Percentiles rank a stretch among this genome's conserved stretches.
phyloP scores from a whole-genome alignment of 2,113 vertebrate genomes.

The Platanista minor region DNA sequence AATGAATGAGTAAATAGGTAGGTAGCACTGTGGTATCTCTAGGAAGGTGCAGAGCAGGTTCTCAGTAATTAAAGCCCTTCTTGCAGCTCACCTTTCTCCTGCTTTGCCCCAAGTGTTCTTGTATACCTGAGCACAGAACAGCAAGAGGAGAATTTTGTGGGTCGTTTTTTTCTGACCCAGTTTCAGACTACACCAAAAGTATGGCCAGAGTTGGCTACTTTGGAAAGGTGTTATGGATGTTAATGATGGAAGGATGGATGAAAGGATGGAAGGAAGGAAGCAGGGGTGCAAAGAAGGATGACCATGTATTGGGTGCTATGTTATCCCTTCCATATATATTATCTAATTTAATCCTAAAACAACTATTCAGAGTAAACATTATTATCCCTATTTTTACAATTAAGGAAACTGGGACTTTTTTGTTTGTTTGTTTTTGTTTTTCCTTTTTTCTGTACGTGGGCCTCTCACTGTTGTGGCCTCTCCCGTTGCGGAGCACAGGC shows the following conservation, averaged over 20 bases:
- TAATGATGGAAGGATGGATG: not conserved
- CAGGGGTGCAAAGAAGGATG: not conserved
- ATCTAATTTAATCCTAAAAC: not conserved
- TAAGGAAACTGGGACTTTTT: not conserved
- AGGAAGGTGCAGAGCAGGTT: not conserved
- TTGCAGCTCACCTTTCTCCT: not conserved
- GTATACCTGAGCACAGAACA: not conserved
- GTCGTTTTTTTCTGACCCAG: not conserved
- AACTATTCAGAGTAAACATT: not conserved
- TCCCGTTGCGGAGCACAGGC: too few species aligned
- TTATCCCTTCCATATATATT: not conserved
- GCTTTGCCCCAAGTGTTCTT: not conserved
- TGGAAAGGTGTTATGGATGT: not conserved
- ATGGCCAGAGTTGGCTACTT: not conserved
- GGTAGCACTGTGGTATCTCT: not conserved
- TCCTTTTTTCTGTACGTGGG: too few species aligned
- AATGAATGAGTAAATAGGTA: not conserved
- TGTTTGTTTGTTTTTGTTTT: too few species aligned
- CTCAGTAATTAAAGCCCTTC: not conserved
- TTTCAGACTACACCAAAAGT: not conserved
- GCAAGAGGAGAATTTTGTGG: not conserved
- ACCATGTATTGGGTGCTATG: not conserved
- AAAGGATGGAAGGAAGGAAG: not conserved
- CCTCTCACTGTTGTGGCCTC: too few species aligned
- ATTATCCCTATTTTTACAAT: not conserved